Evolutionary conservation across 1,140 invertebrate genomes (phyloP), one percentile per base, ranked within the genome.

Genomic region (Hyposmocoma kahamanoa): DNA sequence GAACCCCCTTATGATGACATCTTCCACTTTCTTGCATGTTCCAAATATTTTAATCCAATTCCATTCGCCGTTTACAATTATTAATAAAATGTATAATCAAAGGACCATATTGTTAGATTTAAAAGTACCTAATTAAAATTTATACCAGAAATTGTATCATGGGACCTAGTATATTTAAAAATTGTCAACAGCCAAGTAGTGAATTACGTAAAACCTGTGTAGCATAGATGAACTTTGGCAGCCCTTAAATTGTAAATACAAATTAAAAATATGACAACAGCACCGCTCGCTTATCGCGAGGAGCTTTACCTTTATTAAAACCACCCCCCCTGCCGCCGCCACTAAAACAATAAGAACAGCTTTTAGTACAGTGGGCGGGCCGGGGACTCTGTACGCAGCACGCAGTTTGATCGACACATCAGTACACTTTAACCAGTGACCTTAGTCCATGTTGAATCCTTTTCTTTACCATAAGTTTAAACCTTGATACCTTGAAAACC

Each of bases 251-350:
- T n/a, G n/a, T 62, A 72, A 68, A 69, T 88, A 89, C 87, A 88
- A 81, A 88, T 87, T 88, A 89, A 88, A 88, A 88, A 89, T 88
- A 90, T 90, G 87, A 87, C 87, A 89, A 90, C 85, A 90, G 89
- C 89, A 89, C 88, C 89, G 88, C 79, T 88, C 89, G 89, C 88
- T 88, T 84, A 84, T 82, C 84, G 87, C 89, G 86, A 89, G 88
- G 90, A 90, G 91, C 92, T 92, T 93, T 93, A 94, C 92, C 92
- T 94, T 94, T 94, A 89, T 93, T 93, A 92, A 89, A 94, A 93
- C 91, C 92, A 91, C 92, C 92, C 89, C 90, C 90, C 89, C 90
- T 91, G 90, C 90, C 90, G 91, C 92, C 91, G 91, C 92, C 92
- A 92, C 92, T 93, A 93, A 92, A 93, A 93, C 90, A 93, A 92